Percentiles rank a stretch among this genome's conserved stretches.
Conservation (phyloP, 2,113 vertebrate genomes). For the Pseudopipra pipra region DNA sequence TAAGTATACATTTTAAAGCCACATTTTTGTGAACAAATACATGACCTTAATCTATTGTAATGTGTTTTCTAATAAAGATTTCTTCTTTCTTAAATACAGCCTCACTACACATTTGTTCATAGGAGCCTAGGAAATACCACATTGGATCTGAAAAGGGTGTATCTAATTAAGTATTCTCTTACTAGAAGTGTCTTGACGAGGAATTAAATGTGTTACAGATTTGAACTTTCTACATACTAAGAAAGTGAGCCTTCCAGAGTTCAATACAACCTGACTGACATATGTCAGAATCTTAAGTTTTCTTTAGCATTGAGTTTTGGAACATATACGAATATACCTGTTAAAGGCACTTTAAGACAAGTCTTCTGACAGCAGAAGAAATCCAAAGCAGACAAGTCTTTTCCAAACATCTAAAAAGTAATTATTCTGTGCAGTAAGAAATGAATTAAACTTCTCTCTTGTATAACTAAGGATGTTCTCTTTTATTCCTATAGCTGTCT, state of each 20-base stretch:
- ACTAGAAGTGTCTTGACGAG: background rate
- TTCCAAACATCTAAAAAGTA: slow-evolving; percentile 5
- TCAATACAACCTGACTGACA: background rate
- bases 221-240: background rate
- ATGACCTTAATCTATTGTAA: background rate
- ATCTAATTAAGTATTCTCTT: background rate
- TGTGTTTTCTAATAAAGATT: background rate
- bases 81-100: background rate
- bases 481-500: slow-evolving; percentile 30
- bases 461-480: slow-evolving; percentile 16
- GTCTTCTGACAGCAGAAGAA: background rate
- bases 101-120: background rate
- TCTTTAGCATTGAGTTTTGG: background rate
- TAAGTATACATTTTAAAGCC: background rate
- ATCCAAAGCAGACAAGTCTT: background rate
- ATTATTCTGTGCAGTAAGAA: background rate
- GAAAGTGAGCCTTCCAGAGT: background rate
- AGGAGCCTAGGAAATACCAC: background rate
- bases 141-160: background rate
- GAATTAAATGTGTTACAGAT: background rate
- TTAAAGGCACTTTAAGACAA: background rate
- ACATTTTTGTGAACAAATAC: background rate
- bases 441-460: slow-evolving; percentile 23
- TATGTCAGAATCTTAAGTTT: background rate
- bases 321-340: background rate